Base-by-base conservation (phyloP, 2,888 invertebrate genomes). In the Tinea semifulvella region DNA sequence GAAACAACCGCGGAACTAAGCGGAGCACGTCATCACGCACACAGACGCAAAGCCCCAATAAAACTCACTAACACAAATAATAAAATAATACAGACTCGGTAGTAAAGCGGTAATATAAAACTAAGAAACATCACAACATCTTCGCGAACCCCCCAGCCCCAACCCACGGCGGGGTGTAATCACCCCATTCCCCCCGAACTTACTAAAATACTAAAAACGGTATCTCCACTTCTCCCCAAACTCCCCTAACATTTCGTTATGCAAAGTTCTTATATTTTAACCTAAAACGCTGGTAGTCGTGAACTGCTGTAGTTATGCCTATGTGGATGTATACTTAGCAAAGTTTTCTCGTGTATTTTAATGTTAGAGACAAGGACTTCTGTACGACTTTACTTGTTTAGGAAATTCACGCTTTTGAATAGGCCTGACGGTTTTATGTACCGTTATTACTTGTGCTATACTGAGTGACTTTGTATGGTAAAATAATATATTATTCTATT, bases 171-270 rank as follows among this genome's bases (percentile, higher is more conserved):
- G 42, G 56, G 70, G 42, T 43, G 31, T 27, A 27, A 27, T 31
- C 46, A 25, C 46, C 46, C 45, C 45, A 20, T 22, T 38, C 38
- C 39, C 46, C 45, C 44, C 69, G 72, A 80, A 80, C 80, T 80
- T 79, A 80, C 77, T 80, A 80, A 80, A 80, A 79, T 80, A 80
- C 79, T 80, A 80, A 80, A 80, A 80, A 80, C 80, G 77, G 76
- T 31, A 31, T 31, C 31, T 31, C 31, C 31, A 14, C 14, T 31
- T 11, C 22, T 5, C 22, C 6, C 6, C 6, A 8, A 7, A 14
- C 31, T 52, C 68, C 65, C 70, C 65, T 65, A 57, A 56, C 72
- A 65, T 65, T 77, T 80, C 79, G 79, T 80, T 79, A 80, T 80
- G 79, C 80, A 80, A 79, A 79, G 76, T 74, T 76, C 76, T 80